A percentile compares a stretch with the other conserved stretches of the same genome.
Evolutionary conservation across 2,797 vertebrate species (phyloP).

Genomic region (Parauchenoglanis ngamensis): DNA sequence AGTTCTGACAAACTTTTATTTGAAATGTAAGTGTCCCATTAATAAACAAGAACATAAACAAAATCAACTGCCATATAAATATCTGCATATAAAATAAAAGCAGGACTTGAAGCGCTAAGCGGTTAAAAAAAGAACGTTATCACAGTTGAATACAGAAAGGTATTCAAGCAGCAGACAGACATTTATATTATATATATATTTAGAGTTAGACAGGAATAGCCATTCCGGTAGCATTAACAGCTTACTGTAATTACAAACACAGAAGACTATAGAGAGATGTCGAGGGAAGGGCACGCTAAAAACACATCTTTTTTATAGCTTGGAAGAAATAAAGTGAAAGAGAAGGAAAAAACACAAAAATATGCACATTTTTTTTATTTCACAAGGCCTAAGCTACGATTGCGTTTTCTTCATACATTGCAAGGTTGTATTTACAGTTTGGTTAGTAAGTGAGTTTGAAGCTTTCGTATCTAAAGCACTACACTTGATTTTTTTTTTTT

Average conservation of each 20-base stretch:
- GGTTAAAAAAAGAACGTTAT: conserved; percentile 63
- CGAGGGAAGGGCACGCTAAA: conserved; percentile 45
- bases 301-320: conserved; percentile 48
- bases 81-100: conserved; percentile 90
- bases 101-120: conserved; percentile 76
- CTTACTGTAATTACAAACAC: conserved; percentile 66
- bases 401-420: conserved; percentile 50
- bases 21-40: conserved; percentile 75
- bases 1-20: conserved; percentile 86
- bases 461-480: conserved; percentile 54
- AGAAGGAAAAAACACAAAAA: conserved; percentile 62
- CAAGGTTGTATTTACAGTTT: conserved; percentile 59
- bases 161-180: conserved; percentile 64
- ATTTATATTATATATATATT: conserved; percentile 59
- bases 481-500: conserved; percentile 49
- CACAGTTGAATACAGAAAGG: conserved; percentile 60
- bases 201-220: conserved; percentile 59
- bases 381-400: conserved; percentile 58
- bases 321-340: conserved; percentile 53
- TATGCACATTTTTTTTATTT: conserved; percentile 56
- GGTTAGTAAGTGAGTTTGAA: conserved; percentile 59
- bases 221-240: conserved; percentile 64
- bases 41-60: conserved; percentile 68
- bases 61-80: conserved; percentile 86
- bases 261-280: conserved; percentile 60